Percentiles rank a stretch among this genome's conserved stretches.
Evolutionary conservation across 1,140 invertebrate species (phyloP).

Genomic region (Stratiolaelaps scimitus): DNA sequence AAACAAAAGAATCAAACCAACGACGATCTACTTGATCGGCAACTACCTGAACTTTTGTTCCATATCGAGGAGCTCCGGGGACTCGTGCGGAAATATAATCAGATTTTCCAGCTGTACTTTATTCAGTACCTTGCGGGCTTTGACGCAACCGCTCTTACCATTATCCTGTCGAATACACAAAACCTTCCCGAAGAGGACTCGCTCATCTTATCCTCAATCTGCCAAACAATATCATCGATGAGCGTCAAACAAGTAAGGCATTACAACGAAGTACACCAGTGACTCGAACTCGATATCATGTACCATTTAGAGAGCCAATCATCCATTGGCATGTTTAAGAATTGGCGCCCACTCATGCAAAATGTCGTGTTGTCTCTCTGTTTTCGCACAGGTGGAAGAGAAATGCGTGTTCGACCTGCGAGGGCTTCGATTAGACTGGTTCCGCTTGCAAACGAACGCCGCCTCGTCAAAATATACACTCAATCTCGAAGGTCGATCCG

Average conservation of each 20-base stretch:
- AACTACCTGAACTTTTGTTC: conserved; percentile 90
- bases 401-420: conserved; percentile 93
- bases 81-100: conserved; percentile 80
- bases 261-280: too few species aligned
- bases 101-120: conserved; percentile 95
- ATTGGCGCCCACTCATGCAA: not conserved
- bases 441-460: conserved; percentile 58
- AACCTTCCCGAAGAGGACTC: conserved; percentile 74
- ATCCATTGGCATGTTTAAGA: too few species aligned
- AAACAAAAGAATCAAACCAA: conserved; percentile 59
- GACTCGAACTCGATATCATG: too few species aligned
- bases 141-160: conserved; percentile 80
- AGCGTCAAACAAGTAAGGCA: conserved; percentile 67
- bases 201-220: conserved; percentile 80
- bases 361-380: conserved; percentile 29
- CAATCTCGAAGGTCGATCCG: conserved; percentile 67
- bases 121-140: conserved; percentile 90
- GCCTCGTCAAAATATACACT: conserved; percentile 49
- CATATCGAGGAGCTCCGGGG: conserved; percentile 90
- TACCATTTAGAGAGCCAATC: too few species aligned
- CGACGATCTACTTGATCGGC: conserved; percentile 80
- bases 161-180: conserved; percentile 52
- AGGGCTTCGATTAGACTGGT: conserved; percentile 90
- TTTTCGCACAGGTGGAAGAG: conserved; percentile 61
- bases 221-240: conserved; percentile 69